Conservation (phyloP, 1,140 invertebrate species). For the Zophobas atratus region DNA sequence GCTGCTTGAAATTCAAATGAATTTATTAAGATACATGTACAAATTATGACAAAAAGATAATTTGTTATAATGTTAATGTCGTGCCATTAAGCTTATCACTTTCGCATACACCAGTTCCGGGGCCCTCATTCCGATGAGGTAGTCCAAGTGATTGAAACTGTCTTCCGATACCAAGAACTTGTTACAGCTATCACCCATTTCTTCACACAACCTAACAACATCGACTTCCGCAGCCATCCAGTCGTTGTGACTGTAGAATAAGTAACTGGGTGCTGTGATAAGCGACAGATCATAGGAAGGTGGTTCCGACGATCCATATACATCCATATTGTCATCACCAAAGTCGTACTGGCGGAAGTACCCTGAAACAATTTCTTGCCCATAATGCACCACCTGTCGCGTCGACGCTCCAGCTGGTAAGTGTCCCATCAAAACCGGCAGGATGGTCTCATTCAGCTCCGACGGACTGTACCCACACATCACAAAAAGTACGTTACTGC, state of each 20-base stretch:
- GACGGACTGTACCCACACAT: constrained; percentile 71
- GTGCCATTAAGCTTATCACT: constrained; percentile 51
- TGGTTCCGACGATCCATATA: constrained; percentile 60
- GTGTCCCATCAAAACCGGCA: constrained; percentile 84
- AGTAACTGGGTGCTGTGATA: constrained; percentile 72
- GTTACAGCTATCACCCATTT: constrained; percentile 67
- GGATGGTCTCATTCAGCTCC: constrained; percentile 74
- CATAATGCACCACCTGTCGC: constrained; percentile 83
- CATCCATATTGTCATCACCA: constrained; percentile 52
- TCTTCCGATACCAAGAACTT: constrained; percentile 43
- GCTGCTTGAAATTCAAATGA: too few species aligned
- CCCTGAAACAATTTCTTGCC: constrained; percentile 73
- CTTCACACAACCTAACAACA: constrained; percentile 62
- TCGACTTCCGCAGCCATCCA: constrained; percentile 62
- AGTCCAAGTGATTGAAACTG: constrained; percentile 57
- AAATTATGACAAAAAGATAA: too few species aligned
- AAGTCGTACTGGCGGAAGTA: constrained; percentile 75
- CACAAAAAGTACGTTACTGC: constrained; percentile 73
- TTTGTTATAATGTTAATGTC: constrained; percentile 1
- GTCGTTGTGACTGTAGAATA: constrained; percentile 72
- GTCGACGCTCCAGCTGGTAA: constrained; percentile 88
- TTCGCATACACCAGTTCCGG: constrained; percentile 53
- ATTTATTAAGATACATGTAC: too few species aligned
- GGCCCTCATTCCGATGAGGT: constrained; percentile 50
- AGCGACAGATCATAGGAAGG: constrained; percentile 72